Evolutionary conservation across 2,888 invertebrate genomes (phyloP).

Genomic region (Autographa gamma): DNA sequence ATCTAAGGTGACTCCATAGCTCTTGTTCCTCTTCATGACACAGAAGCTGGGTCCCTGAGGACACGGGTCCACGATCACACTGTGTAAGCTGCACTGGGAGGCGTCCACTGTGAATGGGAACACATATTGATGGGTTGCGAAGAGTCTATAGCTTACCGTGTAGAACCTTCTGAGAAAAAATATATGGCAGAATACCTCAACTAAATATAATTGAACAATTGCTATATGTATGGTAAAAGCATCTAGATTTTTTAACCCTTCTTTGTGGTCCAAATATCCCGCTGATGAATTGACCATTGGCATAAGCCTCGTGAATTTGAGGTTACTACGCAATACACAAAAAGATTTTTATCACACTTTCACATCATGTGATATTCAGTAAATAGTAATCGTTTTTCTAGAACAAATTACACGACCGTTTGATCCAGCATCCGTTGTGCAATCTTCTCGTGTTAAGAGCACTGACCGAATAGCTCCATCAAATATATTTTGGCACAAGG

Average conservation of each 20-base stretch:
- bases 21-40: conserved; percentile 68
- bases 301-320: too few species aligned
- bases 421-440: conserved; percentile 5
- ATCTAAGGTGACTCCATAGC: conserved; percentile 70
- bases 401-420: not conserved
- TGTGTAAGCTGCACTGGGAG: conserved; percentile 69
- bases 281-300: too few species aligned
- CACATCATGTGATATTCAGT: not conserved
- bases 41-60: conserved; percentile 70
- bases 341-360: not conserved
- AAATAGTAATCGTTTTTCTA: not conserved
- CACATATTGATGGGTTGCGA: not conserved
- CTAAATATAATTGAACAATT: too few species aligned
- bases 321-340: not conserved
- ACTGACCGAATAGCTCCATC: conserved; percentile 1
- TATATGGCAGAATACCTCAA: too few species aligned
- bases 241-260: too few species aligned
- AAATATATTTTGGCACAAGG: conserved; percentile 3
- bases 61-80: conserved; percentile 74
- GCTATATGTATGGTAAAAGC: too few species aligned
- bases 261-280: too few species aligned
- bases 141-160: too few species aligned
- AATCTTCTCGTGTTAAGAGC: conserved; percentile 1
- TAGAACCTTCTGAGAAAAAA: too few species aligned
- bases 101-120: conserved; percentile 64